Evolutionary conservation across 2,797 vertebrate species (phyloP).

Genomic region (Spinus pinus): DNA sequence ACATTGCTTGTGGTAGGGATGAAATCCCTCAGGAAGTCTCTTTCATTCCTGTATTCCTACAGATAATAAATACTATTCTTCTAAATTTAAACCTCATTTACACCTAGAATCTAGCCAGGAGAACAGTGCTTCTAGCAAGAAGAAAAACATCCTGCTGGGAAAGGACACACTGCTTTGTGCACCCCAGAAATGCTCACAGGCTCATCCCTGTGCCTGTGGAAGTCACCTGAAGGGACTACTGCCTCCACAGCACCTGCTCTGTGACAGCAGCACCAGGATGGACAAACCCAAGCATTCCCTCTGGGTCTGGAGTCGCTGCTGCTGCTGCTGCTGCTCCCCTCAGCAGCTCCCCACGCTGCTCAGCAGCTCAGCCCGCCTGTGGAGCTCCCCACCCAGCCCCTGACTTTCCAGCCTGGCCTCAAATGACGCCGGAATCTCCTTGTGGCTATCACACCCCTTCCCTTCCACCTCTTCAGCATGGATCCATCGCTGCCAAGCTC

Average conservation of each 20-base stretch:
- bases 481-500: no score
- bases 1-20: background rate
- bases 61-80: background rate
- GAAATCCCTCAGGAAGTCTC: background rate
- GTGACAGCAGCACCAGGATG: background rate
- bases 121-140: background rate
- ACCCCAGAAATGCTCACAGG: background rate
- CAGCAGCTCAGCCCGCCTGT: background rate
- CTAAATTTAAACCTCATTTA: background rate
- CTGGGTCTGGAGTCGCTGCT: background rate
- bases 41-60: background rate
- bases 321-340: background rate
- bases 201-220: background rate
- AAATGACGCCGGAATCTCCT: no score
- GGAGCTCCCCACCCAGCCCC: background rate
- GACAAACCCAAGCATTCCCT: background rate
- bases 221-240: fast-evolving
- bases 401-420: background rate
- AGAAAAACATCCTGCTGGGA: background rate
- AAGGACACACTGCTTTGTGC: fast-evolving
- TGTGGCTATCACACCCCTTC: fast-evolving
- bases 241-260: fast-evolving
- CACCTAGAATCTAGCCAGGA: background rate
- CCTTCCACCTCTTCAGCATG: fast-evolving
- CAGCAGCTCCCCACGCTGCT: background rate